Evolutionary conservation across 1,140 invertebrate genomes (phyloP).

Genomic region (Zaprionus taronus): DNA sequence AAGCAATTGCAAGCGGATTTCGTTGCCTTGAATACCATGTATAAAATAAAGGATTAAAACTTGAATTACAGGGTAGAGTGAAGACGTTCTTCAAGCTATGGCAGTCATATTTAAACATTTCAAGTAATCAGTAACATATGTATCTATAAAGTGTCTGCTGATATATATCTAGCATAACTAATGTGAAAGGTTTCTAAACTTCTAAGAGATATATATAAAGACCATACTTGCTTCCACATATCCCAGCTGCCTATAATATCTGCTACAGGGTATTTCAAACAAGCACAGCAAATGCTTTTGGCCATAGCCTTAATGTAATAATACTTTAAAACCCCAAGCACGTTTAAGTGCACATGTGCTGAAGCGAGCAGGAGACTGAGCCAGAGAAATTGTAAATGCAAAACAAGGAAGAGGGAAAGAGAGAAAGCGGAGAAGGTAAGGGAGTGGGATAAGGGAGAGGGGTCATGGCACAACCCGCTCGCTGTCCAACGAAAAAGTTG

Average conservation of each 20-base stretch:
- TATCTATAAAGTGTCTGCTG: neutral
- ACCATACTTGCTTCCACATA: neutral
- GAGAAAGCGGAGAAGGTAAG: neutral
- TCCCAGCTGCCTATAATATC: neutral
- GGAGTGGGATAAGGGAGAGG: neutral
- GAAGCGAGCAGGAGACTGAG: conserved; percentile 5
- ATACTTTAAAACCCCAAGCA: conserved; percentile 73
- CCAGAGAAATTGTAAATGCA: neutral
- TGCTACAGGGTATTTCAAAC: neutral
- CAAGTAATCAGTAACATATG: no score
- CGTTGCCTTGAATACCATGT: neutral
- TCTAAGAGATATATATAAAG: no score
- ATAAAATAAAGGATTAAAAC: neutral
- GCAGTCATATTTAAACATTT: neutral
- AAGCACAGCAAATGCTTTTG: conserved; percentile 53
- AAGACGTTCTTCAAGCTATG: neutral
- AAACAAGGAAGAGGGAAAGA: neutral
- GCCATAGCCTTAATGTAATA: conserved; percentile 60
- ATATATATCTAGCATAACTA: no score
- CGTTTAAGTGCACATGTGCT: conserved; percentile 69
- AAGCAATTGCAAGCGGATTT: neutral
- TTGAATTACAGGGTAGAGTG: neutral
- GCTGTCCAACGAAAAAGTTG: conserved; percentile 62
- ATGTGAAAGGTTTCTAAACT: no score
- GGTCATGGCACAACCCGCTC: neutral